Percentiles rank a stretch among this genome's conserved stretches.
Evolutionary conservation across 2,113 vertebrate genomes (phyloP).

Genomic region (Penelope pileata): DNA sequence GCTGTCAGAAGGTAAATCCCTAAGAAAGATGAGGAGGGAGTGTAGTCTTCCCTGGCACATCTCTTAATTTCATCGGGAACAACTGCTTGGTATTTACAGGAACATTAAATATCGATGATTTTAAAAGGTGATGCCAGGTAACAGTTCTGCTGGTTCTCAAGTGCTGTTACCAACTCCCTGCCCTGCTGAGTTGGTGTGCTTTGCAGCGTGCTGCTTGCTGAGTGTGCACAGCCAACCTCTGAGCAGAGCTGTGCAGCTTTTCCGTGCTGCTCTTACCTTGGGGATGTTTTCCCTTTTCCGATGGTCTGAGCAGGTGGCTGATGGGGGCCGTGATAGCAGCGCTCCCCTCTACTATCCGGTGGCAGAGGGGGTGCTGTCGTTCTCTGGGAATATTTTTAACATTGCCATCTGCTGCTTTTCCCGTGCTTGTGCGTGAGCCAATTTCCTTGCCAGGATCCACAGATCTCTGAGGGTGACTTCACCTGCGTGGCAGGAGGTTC

Average conservation of each 20-base stretch:
- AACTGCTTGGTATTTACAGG: rapidly evolving
- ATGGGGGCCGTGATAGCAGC: not conserved
- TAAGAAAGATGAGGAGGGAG: not conserved
- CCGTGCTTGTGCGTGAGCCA: not conserved
- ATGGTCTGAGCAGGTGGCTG: not conserved
- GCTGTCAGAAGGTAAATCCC: not conserved
- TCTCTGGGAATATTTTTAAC: constrained; percentile 65
- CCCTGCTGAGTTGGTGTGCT: not conserved
- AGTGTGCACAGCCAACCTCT: rapidly evolving
- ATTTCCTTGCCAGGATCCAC: constrained; percentile 22
- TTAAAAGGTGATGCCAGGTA: not conserved
- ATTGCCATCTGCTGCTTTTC: constrained; percentile 64
- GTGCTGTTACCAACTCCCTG: not conserved
- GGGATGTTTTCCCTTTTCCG: not conserved
- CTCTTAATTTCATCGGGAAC: not conserved
- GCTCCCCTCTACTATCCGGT: not conserved
- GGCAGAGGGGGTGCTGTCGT: not conserved
- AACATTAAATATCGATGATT: not conserved
- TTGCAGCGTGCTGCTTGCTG: rapidly evolving
- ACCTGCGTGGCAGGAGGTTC: not conserved
- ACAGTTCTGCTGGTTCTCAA: rapidly evolving
- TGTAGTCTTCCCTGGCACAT: not conserved
- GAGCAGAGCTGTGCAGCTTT: not conserved
- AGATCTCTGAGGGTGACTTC: constrained; percentile 14
- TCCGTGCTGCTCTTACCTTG: not conserved